phyloP scores from a whole-genome alignment of 2,888 invertebrate species.

The Tetanocera ferruginea region DNA sequence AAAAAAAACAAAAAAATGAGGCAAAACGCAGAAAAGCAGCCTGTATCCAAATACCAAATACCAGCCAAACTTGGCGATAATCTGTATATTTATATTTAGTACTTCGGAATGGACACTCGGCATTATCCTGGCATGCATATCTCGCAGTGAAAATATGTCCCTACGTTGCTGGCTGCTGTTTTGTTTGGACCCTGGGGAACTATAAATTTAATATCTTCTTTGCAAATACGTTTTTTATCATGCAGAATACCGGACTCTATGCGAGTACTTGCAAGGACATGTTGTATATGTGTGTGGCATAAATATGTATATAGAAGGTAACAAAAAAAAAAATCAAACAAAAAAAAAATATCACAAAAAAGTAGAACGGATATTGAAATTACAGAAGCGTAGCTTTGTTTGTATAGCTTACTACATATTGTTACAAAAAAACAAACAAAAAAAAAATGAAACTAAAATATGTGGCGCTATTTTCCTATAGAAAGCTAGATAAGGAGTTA shows the following conservation, averaged over 20 bases:
- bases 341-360: too few species aligned
- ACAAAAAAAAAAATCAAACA: too few species aligned
- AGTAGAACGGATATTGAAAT: too few species aligned
- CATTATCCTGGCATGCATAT: slow-evolving; percentile 48
- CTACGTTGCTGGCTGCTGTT: not conserved
- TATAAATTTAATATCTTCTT: slow-evolving; percentile 69
- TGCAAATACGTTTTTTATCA: slow-evolving; percentile 53
- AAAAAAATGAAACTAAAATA: too few species aligned
- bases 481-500: too few species aligned
- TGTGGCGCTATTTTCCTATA: too few species aligned
- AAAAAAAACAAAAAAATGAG: not conserved
- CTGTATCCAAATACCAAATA: not conserved
- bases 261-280: slow-evolving; percentile 3
- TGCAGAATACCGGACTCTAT: not conserved
- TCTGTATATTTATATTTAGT: slow-evolving; percentile 62
- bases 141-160: slow-evolving; percentile 61
- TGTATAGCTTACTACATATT: too few species aligned
- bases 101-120: slow-evolving; percentile 43
- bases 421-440: too few species aligned
- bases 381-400: too few species aligned
- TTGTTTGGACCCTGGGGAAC: slow-evolving; percentile 62
- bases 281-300: not conserved
- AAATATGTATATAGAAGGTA: too few species aligned
- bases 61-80: slow-evolving; percentile 48
- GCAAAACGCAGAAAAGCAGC: not conserved